Evolutionary conservation across 2,888 invertebrate genomes (phyloP).

Genomic region (Blastobasis lacticolella): DNA sequence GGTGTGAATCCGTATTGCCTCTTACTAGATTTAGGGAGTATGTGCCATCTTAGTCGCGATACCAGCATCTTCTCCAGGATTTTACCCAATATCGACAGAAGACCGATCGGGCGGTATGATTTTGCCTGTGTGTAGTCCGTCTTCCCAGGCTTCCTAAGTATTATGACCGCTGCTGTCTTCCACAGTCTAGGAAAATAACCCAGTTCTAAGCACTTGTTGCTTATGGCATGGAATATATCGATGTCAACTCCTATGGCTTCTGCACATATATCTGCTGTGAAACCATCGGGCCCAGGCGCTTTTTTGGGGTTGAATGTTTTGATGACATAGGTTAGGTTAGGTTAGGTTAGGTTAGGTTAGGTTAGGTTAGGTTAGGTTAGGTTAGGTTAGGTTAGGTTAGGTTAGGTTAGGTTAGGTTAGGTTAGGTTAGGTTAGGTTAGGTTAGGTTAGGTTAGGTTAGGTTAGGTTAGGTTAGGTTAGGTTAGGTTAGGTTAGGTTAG

Average conservation of each 20-base stretch:
- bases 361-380: too few relatives aligned
- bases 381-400: too few relatives aligned
- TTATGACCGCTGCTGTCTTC: constrained; percentile 8
- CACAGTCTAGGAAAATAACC: constrained; percentile 7
- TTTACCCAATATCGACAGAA: constrained; percentile 11
- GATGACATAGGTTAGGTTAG: background rate
- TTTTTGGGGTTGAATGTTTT: constrained; percentile 7
- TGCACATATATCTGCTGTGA: constrained; percentile 9
- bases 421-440: too few relatives aligned
- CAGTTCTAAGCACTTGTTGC: constrained; percentile 8
- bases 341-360: too few relatives aligned
- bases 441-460: too few relatives aligned
- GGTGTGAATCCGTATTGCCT: constrained; percentile 14
- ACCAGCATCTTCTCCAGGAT: constrained; percentile 9
- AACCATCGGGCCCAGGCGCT: constrained; percentile 11
- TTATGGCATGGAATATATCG: background rate
- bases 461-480: too few relatives aligned
- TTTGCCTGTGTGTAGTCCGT: constrained; percentile 6
- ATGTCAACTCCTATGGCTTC: background rate
- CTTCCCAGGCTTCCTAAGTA: constrained; percentile 8
- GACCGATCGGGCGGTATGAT: constrained; percentile 10
- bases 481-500: too few relatives aligned
- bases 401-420: too few relatives aligned
- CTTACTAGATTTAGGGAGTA: background rate
- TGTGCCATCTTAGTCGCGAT: constrained; percentile 5